Base-by-base conservation (phyloP, 2,888 invertebrate species). In the Chymomyza caudatula region DNA sequence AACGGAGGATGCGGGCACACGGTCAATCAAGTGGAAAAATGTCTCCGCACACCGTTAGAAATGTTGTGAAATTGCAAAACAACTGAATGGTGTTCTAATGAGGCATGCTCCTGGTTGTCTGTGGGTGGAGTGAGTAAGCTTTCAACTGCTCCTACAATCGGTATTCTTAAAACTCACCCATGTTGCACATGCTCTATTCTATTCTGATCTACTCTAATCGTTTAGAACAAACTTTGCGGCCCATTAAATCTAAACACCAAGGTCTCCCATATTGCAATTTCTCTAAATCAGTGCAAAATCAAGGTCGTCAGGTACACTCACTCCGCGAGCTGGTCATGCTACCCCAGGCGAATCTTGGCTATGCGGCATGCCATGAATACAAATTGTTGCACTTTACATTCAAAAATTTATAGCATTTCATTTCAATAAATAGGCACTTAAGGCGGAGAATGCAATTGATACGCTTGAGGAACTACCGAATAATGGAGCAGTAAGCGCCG, bases 11-110 rank as follows among this genome's bases (percentile, higher is more conserved):
- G 73, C 72, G 70, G 69, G 61, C 80, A 80, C 77, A 80, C 78
- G 80, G 80, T 80, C 81, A 80, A 71, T 80, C 71, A 82, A 84
- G 80, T 80, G 80, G 84, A 81, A 80, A 80, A 80, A 78, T 78
- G 80, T 80, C 75, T 84, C 84, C 81, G 84, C 78, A 80, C 84
- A 84, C 84, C 77, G 84, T 84, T 80, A 80, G 81, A 84, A 80
- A 77, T 81, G 84, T 81, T 80, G 75, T 82, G 84, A 81, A 84
- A 81, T 80, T 84, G 75, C 77, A 75, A 69, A 78, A 78, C 81
- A 84, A 80, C 80, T 80, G 84, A 80, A 80, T 84, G 84, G 84
- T 80, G 80, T 78, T 81, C 80, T 80, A 80, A 80, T 80, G 80
- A 80, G 80, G 80, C 80, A 79, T 80, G 77, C 76, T 78, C 84